Conservation (phyloP, 2,888 invertebrate genomes). For the Phoenoteleia sp. region DNA sequence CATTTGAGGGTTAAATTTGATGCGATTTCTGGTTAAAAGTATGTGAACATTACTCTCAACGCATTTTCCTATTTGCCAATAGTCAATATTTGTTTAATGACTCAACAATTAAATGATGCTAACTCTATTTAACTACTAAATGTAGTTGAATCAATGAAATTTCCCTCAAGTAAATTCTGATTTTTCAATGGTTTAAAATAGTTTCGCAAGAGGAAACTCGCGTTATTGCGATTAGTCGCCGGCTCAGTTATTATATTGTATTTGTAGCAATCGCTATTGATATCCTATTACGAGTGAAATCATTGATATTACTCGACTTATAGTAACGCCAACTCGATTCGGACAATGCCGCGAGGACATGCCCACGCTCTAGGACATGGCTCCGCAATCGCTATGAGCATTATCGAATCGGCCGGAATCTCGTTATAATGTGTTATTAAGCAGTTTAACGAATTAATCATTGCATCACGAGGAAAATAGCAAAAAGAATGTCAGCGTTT, state of each 20-base stretch:
- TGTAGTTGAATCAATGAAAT: no score
- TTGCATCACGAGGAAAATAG: constrained; percentile 53
- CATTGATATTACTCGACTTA: constrained; percentile 45
- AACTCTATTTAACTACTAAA: no score
- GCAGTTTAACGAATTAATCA: constrained; percentile 65
- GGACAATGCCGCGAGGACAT: constrained; percentile 60
- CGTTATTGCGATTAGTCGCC: not conserved
- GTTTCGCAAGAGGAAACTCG: constrained; percentile 6
- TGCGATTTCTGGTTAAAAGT: no score
- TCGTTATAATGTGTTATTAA: constrained; percentile 57
- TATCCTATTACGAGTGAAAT: constrained; percentile 42
- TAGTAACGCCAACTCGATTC: constrained; percentile 58
- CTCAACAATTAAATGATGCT: no score
- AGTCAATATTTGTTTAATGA: no score
- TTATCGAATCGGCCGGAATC: constrained; percentile 48
- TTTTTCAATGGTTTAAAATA: no score
- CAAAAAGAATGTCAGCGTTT: constrained; percentile 31
- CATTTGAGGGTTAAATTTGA: no score
- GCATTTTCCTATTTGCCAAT: no score
- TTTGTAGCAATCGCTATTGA: constrained; percentile 30
- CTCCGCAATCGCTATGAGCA: constrained; percentile 43
- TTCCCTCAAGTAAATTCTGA: no score
- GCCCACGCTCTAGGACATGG: constrained; percentile 57
- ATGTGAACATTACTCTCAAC: no score
- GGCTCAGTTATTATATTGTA: constrained; percentile 4